Percentiles rank a stretch among this genome's conserved stretches.
phyloP scores from a whole-genome alignment of 2,888 invertebrate genomes.

The Oscheius sp. region DNA sequence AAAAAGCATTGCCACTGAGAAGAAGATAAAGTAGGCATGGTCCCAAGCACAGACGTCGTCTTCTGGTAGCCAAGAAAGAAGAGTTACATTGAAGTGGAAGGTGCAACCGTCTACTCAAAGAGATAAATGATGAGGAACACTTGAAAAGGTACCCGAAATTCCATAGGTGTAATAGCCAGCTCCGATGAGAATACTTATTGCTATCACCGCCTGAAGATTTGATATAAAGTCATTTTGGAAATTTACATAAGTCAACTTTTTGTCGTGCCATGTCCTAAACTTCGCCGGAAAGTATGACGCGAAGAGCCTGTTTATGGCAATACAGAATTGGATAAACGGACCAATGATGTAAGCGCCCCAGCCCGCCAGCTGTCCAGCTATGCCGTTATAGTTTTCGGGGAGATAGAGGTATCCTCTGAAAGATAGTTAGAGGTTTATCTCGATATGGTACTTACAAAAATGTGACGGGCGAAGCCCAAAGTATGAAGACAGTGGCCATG shows the following conservation, averaged over 20 bases:
- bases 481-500: constrained; percentile 17
- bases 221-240: background rate
- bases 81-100: constrained; percentile 26
- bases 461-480: constrained; percentile 21
- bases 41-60: constrained; percentile 23
- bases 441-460: constrained; percentile 6
- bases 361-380: constrained; percentile 49
- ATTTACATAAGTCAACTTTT: constrained; percentile 13
- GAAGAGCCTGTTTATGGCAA: constrained; percentile 17
- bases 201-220: background rate
- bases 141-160: background rate
- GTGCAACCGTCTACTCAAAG: constrained; percentile 1
- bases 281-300: constrained; percentile 12
- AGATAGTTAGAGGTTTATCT: background rate
- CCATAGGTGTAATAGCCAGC: constrained; percentile 19
- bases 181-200: background rate
- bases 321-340: constrained; percentile 30
- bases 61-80: constrained; percentile 29
- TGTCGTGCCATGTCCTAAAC: constrained; percentile 7
- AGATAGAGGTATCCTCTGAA: constrained; percentile 32
- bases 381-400: constrained; percentile 40
- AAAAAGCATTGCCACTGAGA: constrained; percentile 11
- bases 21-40: constrained; percentile 24
- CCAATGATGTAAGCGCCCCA: constrained; percentile 53
- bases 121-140: background rate